A percentile compares a stretch with the other conserved stretches of the same genome.
These are phyloP conservation scores for Tenthredo mesomela DNA, from an alignment of 2,888 invertebrate species.

Conservation along the genomic window DNA sequence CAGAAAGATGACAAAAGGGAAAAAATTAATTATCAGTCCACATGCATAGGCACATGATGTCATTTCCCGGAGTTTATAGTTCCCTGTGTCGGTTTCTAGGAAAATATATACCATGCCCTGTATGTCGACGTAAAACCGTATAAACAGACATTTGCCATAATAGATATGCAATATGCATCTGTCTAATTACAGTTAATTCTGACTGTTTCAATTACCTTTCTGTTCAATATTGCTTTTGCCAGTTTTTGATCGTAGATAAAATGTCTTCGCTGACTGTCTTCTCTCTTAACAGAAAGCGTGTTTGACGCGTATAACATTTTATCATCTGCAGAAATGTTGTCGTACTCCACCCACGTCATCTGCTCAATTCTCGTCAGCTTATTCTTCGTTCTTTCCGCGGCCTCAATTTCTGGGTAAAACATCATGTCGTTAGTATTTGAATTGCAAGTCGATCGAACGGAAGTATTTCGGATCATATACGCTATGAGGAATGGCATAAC, in stretches of 20 bases:
- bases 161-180: not conserved
- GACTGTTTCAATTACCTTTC: conserved; percentile 29
- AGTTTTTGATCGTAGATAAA: conserved; percentile 58
- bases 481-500: not conserved
- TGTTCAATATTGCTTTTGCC: conserved; percentile 53
- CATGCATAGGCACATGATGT: too few relatives aligned
- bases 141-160: not conserved
- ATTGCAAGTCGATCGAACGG: not conserved
- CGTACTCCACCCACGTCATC: conserved; percentile 66
- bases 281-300: conserved; percentile 60
- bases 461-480: not conserved
- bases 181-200: not conserved
- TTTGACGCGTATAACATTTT: conserved; percentile 62
- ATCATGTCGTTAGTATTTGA: not conserved
- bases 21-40: not conserved
- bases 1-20: not conserved
- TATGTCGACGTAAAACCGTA: not conserved
- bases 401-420: not conserved
- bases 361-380: conserved; percentile 61
- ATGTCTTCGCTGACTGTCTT: conserved; percentile 59
- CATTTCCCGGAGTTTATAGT: not conserved
- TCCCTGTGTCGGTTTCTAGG: not conserved
- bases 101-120: not conserved
- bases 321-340: conserved; percentile 64
- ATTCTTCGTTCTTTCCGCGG: conserved; percentile 9